Conservation (phyloP, 2,888 invertebrate species). For the Drosophila diplacantha region DNA sequence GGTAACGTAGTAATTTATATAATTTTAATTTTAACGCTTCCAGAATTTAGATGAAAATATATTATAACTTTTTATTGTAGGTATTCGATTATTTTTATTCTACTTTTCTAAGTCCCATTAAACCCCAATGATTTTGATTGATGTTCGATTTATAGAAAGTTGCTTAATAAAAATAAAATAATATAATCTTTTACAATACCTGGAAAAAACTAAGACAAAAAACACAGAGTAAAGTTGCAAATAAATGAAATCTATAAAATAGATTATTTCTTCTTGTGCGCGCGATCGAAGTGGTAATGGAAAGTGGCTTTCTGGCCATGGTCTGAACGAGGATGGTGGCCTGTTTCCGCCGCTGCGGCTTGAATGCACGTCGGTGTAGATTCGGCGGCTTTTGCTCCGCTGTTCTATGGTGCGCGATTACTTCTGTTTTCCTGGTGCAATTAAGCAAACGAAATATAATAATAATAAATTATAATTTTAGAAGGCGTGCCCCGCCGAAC, state of each 20-base stretch:
- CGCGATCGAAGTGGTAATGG: slow-evolving; percentile 25
- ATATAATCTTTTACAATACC: background rate
- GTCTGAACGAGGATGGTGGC: slow-evolving; percentile 39
- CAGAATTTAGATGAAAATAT: too few species aligned
- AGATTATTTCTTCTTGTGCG: slow-evolving; percentile 7
- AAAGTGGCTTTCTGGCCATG: slow-evolving; percentile 34
- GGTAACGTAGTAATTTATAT: too few species aligned
- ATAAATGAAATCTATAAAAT: background rate
- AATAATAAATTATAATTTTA: slow-evolving; percentile 79
- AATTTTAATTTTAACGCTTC: background rate
- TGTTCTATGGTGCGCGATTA: slow-evolving; percentile 37
- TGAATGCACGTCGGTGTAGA: slow-evolving; percentile 29
- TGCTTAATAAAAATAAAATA: background rate
- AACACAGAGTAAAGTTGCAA: background rate
- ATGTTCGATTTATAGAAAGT: background rate
- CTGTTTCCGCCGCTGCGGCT: slow-evolving; percentile 31
- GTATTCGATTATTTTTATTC: too few species aligned
- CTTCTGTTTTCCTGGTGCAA: slow-evolving; percentile 77
- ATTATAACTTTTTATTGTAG: too few species aligned
- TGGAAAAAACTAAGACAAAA: too few species aligned
- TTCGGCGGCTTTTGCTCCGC: background rate
- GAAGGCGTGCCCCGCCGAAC: slow-evolving; percentile 61
- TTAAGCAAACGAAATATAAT: slow-evolving; percentile 78
- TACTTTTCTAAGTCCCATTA: too few species aligned
- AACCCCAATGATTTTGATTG: background rate